Conservation (phyloP, 2,888 invertebrate species). For the Ectemnius lituratus region DNA sequence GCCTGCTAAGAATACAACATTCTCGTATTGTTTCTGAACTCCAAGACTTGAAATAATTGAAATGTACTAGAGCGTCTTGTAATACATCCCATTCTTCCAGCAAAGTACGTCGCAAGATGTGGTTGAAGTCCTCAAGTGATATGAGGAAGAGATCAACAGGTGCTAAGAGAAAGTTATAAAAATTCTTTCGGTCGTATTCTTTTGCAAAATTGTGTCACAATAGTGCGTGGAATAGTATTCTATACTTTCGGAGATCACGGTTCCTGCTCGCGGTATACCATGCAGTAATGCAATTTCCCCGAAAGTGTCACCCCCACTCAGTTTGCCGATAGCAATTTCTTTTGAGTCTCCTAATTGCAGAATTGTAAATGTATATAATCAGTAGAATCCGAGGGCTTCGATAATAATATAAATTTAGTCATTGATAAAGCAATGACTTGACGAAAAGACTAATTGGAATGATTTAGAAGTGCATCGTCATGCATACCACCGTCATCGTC, state of each 20-base stretch:
- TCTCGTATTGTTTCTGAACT: constrained; percentile 81
- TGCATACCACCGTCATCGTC: constrained; percentile 77
- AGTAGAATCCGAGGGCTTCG: neutral
- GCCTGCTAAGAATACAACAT: constrained; percentile 83
- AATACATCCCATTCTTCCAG: constrained; percentile 83
- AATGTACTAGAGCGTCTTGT: constrained; percentile 80
- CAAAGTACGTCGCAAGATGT: constrained; percentile 80
- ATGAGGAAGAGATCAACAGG: constrained; percentile 83
- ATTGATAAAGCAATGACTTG: neutral
- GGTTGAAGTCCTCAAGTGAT: constrained; percentile 82
- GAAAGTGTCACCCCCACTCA: constrained; percentile 82
- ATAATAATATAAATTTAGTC: neutral
- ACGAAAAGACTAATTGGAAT: neutral
- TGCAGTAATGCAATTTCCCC: constrained; percentile 84
- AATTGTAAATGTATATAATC: neutral
- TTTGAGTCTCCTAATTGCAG: constrained; percentile 60
- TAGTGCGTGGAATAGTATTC: too few species aligned
- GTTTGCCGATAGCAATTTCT: constrained; percentile 77
- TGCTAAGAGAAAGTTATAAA: constrained; percentile 70
- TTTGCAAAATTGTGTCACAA: too few species aligned
- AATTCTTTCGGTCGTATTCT: too few species aligned
- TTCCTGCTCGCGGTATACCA: constrained; percentile 81
- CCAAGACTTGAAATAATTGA: constrained; percentile 83
- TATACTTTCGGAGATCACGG: constrained; percentile 79
- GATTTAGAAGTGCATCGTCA: constrained; percentile 40